Evolutionary conservation across 1,140 invertebrate species (phyloP), one percentile per base, ranked within the genome.

Genomic region (Diorhabda sublineata): DNA sequence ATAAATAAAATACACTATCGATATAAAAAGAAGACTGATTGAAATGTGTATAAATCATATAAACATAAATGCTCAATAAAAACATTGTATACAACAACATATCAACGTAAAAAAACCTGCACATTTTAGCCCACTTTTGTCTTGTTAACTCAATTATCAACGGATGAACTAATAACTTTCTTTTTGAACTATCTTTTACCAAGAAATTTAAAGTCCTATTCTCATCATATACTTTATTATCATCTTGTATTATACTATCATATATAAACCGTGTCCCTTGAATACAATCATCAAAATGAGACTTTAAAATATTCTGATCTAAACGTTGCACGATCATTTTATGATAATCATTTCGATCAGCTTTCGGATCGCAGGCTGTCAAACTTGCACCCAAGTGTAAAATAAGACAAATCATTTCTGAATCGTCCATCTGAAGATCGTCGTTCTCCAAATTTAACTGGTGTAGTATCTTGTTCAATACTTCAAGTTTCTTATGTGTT

Each of bases 231-330:
- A 58, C 6, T 5, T 65, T 57, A 42, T 69, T 47, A 8, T 67
- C 62, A 61, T 74, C 73, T 42, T 45, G 61, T 7, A 75, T 63
- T 41, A 75, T 64, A 67, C 68, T 74, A 67, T 75, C 65, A 60
- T 70, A 75, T 3, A 60, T 59, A 41, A 64, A 68, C 5, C 68
- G 45, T 4, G 59, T 67, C 42, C 45, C n/a, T 45, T 70, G 61
- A 11, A 75, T 56, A 61, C 72, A 75, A 4, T 75, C 64, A 47
- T 75, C 72, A 6, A 75, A 61, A 71, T 73, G 72, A 2, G 42
- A n/a, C 42, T 61, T 68, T 44, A 74, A 26, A 41, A 44, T 66
- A 56, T 66, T 42, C 26, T 42, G 42, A 58, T 60, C 11, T 11
- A 69, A 44, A 52, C 42, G 6, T 66, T 69, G 63, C 42, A 69